Conservation (phyloP, 1,140 invertebrate genomes). For the Leptinotarsa defecta region DNA sequence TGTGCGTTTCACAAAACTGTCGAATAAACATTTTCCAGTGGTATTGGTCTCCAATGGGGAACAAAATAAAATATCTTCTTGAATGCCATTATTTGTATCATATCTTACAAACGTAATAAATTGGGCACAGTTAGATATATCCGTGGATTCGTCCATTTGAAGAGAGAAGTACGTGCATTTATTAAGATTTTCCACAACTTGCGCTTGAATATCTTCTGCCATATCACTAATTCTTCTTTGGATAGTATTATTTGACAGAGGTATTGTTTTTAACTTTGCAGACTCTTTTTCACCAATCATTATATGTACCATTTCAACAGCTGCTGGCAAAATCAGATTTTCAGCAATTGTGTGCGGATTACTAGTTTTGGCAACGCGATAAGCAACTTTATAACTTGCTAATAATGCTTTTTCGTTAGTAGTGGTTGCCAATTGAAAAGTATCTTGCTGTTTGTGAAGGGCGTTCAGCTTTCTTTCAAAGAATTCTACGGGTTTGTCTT, state of each 20-base stretch:
- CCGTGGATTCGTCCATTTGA: conserved; percentile 29
- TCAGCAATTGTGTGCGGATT: too few relatives aligned
- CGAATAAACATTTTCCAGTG: conserved; percentile 38
- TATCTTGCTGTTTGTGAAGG: too few relatives aligned
- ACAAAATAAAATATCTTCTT: conserved; percentile 47
- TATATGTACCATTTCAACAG: too few relatives aligned
- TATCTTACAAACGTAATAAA: conserved; percentile 47
- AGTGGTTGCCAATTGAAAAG: too few relatives aligned
- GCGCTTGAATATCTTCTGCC: conserved; percentile 12
- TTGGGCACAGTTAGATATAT: conserved; percentile 34
- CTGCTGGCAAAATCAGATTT: too few relatives aligned
- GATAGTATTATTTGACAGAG: conserved; percentile 9
- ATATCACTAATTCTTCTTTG: conserved; percentile 10
- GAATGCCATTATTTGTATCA: conserved; percentile 40
- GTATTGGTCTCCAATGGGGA: conserved; percentile 42
- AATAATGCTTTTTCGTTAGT: too few relatives aligned
- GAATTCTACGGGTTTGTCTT: too few relatives aligned
- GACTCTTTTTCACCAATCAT: too few relatives aligned
- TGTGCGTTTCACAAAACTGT: conserved; percentile 42
- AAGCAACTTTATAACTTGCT: too few relatives aligned
- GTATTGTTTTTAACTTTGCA: conserved; percentile 11
- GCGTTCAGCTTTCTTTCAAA: too few relatives aligned
- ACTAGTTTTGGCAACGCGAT: too few relatives aligned
- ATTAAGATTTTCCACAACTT: conserved; percentile 22
- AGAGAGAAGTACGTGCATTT: neutral